phyloP scores from a whole-genome alignment of 2,888 invertebrate genomes.

The Hybos culiciformis region DNA sequence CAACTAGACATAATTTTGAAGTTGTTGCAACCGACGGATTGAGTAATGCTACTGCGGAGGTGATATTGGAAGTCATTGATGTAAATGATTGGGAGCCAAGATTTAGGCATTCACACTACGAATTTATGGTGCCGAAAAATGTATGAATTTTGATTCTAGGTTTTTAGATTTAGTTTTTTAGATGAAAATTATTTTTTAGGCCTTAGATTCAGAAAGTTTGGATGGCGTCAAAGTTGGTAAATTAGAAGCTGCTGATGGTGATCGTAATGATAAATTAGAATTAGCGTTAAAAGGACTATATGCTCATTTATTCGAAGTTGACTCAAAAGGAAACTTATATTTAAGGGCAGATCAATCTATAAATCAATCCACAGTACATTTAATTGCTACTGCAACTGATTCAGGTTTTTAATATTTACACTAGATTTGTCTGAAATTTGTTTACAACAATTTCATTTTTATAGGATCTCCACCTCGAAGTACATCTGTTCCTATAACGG shows the following conservation, averaged over 20 bases:
- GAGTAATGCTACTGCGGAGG: constrained; percentile 68
- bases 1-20: constrained; percentile 56
- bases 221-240: constrained; percentile 42
- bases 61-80: constrained; percentile 68
- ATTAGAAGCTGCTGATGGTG: constrained; percentile 79
- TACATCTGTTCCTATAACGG: constrained; percentile 52
- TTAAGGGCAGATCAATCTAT: constrained; percentile 39
- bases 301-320: constrained; percentile 38
- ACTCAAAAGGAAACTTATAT: constrained; percentile 43
- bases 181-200: constrained; percentile 20
- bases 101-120: constrained; percentile 76
- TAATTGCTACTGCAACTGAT: constrained; percentile 72
- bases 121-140: constrained; percentile 44
- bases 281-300: constrained; percentile 59
- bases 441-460: no score
- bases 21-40: constrained; percentile 63
- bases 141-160: constrained; percentile 18
- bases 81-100: constrained; percentile 91
- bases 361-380: constrained; percentile 48
- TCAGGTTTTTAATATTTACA: no score
- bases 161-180: background rate
- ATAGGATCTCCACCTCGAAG: constrained; percentile 70
- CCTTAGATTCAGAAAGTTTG: constrained; percentile 22
- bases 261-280: constrained; percentile 57
- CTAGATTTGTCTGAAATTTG: no score